Evolutionary conservation across 2,113 vertebrate genomes (phyloP).

Genomic region (Clinocottus analis): DNA sequence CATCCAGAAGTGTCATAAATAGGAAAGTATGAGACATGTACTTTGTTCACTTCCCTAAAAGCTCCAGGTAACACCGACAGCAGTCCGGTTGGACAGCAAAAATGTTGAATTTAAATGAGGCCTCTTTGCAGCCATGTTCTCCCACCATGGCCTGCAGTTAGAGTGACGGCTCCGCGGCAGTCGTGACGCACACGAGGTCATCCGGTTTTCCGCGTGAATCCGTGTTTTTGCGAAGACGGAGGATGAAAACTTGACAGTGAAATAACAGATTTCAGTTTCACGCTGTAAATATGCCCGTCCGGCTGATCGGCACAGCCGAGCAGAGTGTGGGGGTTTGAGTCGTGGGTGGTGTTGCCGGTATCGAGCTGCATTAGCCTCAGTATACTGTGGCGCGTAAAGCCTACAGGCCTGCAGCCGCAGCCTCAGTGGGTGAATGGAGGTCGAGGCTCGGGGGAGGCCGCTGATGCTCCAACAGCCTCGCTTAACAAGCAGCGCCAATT

Average conservation of each 20-base stretch:
- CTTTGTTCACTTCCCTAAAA: not conserved
- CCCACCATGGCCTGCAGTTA: slow-evolving; percentile 43
- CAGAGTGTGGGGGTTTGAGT: slow-evolving; percentile 54
- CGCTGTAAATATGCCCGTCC: slow-evolving; percentile 21
- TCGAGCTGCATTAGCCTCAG: slow-evolving; percentile 60
- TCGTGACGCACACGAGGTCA: slow-evolving; percentile 37
- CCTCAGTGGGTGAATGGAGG: slow-evolving; percentile 50
- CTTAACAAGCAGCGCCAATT: slow-evolving; percentile 64
- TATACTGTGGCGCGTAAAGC: slow-evolving; percentile 32
- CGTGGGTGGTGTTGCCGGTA: slow-evolving; percentile 71
- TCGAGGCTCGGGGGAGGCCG: slow-evolving; percentile 55
- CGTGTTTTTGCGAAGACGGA: slow-evolving; percentile 22
- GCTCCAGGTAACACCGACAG: not conserved
- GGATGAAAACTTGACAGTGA: slow-evolving; percentile 28
- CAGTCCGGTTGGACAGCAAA: no score
- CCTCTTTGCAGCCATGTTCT: slow-evolving; percentile 17
- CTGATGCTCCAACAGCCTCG: slow-evolving; percentile 25
- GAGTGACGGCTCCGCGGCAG: slow-evolving; percentile 5
- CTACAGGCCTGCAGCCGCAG: slow-evolving; percentile 54
- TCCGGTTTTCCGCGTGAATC: slow-evolving; percentile 12
- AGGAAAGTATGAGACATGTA: not conserved
- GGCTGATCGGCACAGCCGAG: slow-evolving; percentile 13
- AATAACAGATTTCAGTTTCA: not conserved
- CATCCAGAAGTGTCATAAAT: not conserved
- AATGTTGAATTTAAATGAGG: slow-evolving; percentile 24